A percentile compares a stretch with the other conserved stretches of the same genome.
Evolutionary conservation across 2,888 invertebrate species (phyloP).

Genomic region (Ichneumoninae sp.): DNA sequence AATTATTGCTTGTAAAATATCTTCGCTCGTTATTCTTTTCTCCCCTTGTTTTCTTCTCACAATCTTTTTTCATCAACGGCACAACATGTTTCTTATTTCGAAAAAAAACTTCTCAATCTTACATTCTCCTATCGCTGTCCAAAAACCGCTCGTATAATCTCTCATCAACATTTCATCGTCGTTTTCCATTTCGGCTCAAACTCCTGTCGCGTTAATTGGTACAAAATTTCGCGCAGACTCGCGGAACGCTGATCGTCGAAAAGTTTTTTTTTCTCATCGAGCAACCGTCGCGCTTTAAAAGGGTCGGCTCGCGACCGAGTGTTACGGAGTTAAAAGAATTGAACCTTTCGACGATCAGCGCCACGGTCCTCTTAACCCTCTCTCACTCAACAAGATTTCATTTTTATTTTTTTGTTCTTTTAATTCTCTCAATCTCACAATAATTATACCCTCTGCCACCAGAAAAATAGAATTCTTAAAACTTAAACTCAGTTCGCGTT

Average conservation of each 20-base stretch:
- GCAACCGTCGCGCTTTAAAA: not conserved
- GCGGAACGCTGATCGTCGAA: conserved; percentile 1
- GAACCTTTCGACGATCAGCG: conserved; percentile 15
- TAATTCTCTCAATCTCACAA: conserved; percentile 64
- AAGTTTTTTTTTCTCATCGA: conserved; percentile 10
- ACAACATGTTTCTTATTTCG: conserved; percentile 57
- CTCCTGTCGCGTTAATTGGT: conserved; percentile 33
- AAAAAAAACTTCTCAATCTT: conserved; percentile 45
- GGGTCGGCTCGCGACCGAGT: not conserved
- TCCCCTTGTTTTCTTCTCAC: conserved; percentile 2
- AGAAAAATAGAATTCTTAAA: conserved; percentile 84
- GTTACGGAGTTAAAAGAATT: not conserved
- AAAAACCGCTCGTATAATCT: conserved; percentile 63
- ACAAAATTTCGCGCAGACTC: conserved; percentile 56
- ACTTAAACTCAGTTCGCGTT: conserved; percentile 80
- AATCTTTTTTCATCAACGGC: conserved; percentile 39
- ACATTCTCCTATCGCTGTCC: not conserved
- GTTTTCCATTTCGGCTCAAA: conserved; percentile 49
- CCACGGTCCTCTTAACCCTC: not conserved
- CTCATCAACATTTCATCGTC: conserved; percentile 46
- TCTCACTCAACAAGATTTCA: conserved; percentile 18
- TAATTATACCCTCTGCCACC: conserved; percentile 74
- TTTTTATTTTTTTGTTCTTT: conserved; percentile 23
- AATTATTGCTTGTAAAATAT: conserved; percentile 72
- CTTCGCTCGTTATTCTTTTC: conserved; percentile 57